Conservation (phyloP, 2,113 vertebrate species). For the Nannospalax galili region DNA sequence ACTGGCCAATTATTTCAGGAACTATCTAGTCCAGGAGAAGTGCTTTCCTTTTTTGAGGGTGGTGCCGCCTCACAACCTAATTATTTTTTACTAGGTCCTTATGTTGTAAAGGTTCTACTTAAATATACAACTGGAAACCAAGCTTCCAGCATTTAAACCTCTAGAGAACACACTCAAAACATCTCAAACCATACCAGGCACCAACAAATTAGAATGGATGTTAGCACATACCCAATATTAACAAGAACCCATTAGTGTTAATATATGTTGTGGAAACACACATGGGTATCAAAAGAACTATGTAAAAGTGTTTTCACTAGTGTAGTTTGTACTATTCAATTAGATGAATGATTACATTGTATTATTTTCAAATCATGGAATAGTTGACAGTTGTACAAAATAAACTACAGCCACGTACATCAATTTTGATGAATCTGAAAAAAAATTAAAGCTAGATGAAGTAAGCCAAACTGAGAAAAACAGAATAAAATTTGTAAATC, state of each 20-base stretch:
- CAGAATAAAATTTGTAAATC: background rate
- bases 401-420: background rate
- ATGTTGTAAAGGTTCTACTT: background rate
- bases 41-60: background rate
- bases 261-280: background rate
- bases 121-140: background rate
- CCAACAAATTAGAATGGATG: slow-evolving; percentile 1
- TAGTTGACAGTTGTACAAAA: background rate
- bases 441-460: background rate
- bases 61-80: background rate
- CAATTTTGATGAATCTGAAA: slow-evolving; percentile 13
- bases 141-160: background rate
- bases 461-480: slow-evolving; percentile 17
- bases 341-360: background rate
- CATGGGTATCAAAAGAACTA: background rate
- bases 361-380: background rate
- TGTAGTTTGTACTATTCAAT: background rate
- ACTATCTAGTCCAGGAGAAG: background rate
- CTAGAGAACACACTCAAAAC: background rate
- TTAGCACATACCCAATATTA: background rate
- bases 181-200: background rate
- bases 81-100: background rate
- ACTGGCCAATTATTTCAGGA: background rate
- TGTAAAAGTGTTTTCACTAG: background rate
- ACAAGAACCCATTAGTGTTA: background rate